A percentile compares a stretch with the other conserved stretches of the same genome.
phyloP scores from a whole-genome alignment of 2,113 vertebrate genomes.

The Sisor rabdophorus region DNA sequence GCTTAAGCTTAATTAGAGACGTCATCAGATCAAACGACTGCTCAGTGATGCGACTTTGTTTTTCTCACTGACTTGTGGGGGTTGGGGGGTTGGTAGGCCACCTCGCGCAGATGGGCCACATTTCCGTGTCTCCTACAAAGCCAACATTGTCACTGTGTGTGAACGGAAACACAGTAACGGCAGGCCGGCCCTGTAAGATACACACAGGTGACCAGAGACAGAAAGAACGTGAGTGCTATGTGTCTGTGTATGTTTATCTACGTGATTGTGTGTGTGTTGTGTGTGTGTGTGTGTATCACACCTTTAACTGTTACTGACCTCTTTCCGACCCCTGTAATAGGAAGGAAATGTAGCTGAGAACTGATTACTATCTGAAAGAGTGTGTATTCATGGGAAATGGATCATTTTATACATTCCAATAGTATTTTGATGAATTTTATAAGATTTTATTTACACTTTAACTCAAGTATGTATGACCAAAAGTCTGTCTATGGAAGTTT shows the following conservation, averaged over 20 bases:
- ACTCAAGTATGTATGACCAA: neutral
- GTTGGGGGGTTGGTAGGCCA: slow-evolving; percentile 9
- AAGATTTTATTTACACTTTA: neutral
- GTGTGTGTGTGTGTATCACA: slow-evolving; percentile 51
- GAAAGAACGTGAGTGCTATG: slow-evolving; percentile 1
- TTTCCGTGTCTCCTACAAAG: slow-evolving; percentile 45
- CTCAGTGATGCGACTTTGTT: slow-evolving; percentile 22
- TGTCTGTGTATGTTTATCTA: slow-evolving; percentile 30
- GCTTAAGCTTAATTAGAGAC: slow-evolving; percentile 27
- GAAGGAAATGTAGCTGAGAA: slow-evolving; percentile 47
- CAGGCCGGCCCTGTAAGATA: slow-evolving; percentile 43
- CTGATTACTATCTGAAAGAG: slow-evolving; percentile 1
- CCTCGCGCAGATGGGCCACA: slow-evolving; percentile 45
- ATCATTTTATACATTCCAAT: neutral
- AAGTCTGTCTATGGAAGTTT: neutral
- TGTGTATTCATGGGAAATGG: neutral
- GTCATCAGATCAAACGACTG: slow-evolving; percentile 19
- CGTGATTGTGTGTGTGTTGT: slow-evolving; percentile 22
- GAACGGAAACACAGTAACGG: slow-evolving; percentile 37
- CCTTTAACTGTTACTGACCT: slow-evolving; percentile 58
- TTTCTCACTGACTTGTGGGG: slow-evolving; percentile 28
- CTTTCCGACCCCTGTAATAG: slow-evolving; percentile 65
- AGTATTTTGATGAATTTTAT: neutral
- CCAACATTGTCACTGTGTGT: slow-evolving; percentile 50
- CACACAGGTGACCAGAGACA: slow-evolving; percentile 49